Conservation (phyloP, 2,113 vertebrate genomes). For the Theristicus caerulescens region DNA sequence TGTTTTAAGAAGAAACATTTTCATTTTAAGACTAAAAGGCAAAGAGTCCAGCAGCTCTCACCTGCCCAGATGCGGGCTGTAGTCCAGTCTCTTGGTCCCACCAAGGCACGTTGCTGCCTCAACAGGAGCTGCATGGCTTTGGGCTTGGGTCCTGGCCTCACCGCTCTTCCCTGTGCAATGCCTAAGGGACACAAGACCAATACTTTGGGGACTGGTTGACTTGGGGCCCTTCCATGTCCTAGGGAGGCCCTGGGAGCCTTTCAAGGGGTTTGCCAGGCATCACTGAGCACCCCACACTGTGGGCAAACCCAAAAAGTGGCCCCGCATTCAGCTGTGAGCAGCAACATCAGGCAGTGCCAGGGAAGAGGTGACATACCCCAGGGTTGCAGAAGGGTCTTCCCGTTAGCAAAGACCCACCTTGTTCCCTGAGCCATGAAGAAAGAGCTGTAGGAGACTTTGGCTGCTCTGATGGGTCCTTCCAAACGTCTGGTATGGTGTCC, state of each 20-base stretch:
- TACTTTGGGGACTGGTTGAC: rapidly evolving
- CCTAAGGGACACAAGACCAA: neutral
- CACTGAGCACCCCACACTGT: rapidly evolving
- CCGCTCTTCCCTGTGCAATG: neutral
- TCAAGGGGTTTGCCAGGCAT: neutral
- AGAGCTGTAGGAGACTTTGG: neutral
- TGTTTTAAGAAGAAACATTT: neutral
- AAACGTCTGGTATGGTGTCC: rapidly evolving
- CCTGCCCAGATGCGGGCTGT: neutral
- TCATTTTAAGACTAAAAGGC: neutral
- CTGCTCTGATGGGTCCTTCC: neutral
- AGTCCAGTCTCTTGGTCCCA: neutral
- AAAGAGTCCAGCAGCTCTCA: neutral
- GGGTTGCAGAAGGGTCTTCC: neutral
- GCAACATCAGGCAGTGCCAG: neutral
- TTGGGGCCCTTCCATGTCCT: neutral
- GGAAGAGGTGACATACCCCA: neutral
- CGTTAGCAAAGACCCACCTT: neutral
- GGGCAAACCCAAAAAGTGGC: no score
- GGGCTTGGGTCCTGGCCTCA: neutral
- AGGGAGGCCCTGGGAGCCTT: neutral
- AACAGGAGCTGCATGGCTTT: rapidly evolving
- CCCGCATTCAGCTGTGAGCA: neutral
- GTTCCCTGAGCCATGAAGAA: neutral
- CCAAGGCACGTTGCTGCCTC: rapidly evolving